Base-by-base conservation (phyloP, 2,888 invertebrate species). In the Erpobdella octoculata region DNA sequence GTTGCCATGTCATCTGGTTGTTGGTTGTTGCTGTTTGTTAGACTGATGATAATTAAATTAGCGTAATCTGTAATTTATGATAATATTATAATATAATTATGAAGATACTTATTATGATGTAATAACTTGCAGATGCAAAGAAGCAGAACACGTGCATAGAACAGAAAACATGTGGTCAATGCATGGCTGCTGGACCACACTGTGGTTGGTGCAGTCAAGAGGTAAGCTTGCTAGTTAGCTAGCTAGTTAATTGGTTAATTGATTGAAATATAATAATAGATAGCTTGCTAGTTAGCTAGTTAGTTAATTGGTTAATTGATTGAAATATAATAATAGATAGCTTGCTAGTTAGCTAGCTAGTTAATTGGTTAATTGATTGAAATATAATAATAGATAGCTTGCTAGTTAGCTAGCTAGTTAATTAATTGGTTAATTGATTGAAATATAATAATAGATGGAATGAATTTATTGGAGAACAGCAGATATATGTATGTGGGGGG, bases 151-250 rank as follows among this genome's bases (percentile, higher is more conserved):
- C 21, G 5, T 71, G 65, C 36, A 33, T 41, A 36, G 28, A 37
- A 12, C 65, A 71, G 65, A 64, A 65, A 2, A 71, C 48, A 1
- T 69, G 69, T 53, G 69, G 69, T 3, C n/a, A 58, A 3, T 69
- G 69, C 58, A 69, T 69, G 69, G 69, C 33, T 21, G 69, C 69
- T 28, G 69, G 69, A 6, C 58, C 69, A 6, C 31, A 31, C 6
- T 69, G 69, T 69, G 69, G 69, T 1, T 69, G 69, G 69, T 69
- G 69, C 58, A 69, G 58, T 28, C 69, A 69, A 58, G 53, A 58
- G 58, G 69, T 69, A 58, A 9, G 48, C n/a, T 41, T 12, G 46
- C n/a, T 41, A n/a, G 46, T 41, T 41, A 41, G 46, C n/a, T 41
- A 41, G 46, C 46, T 41, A n/a, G 46, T 41, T 41, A n/a, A n/a